These are phyloP conservation scores for Esox lucius DNA, from an alignment of 2,797 vertebrate genomes.

Conservation along the genomic window DNA sequence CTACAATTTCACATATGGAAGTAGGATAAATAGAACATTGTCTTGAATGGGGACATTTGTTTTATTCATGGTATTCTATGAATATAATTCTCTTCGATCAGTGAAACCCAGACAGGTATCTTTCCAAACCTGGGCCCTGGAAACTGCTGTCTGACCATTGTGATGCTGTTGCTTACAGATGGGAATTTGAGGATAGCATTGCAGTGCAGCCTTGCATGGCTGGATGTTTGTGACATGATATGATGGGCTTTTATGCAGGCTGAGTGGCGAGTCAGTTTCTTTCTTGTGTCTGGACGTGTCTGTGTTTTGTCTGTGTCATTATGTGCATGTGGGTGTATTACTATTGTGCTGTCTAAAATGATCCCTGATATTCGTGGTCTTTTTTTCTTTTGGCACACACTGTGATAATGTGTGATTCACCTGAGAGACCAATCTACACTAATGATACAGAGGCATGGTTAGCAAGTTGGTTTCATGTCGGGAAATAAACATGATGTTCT, in stretches of 20 bases:
- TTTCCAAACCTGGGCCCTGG: background rate
- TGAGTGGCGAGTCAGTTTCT: slow-evolving; percentile 61
- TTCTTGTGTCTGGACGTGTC: slow-evolving; percentile 19
- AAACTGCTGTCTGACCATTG: slow-evolving; percentile 42
- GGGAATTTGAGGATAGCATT: slow-evolving; percentile 68
- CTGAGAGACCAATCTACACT: slow-evolving; percentile 63
- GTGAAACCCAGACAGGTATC: no score
- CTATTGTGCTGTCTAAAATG: slow-evolving; percentile 57
- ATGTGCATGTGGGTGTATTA: background rate
- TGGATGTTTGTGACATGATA: slow-evolving; percentile 74
- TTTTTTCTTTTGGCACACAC: slow-evolving; percentile 70
- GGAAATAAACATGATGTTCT: slow-evolving; percentile 58
- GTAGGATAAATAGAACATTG: no score
- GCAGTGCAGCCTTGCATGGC: slow-evolving; percentile 69
- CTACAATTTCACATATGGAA: no score
- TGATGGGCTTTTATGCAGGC: slow-evolving; percentile 66
- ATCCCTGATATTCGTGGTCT: slow-evolving; percentile 73
- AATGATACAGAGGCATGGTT: slow-evolving; percentile 67
- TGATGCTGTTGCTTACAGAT: slow-evolving; percentile 45
- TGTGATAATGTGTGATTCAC: slow-evolving; percentile 73
- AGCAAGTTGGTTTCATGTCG: slow-evolving; percentile 51
- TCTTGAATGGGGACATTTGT: background rate
- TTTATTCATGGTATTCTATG: background rate
- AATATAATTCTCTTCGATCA: background rate
- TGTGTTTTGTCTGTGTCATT: slow-evolving; percentile 3